Evolutionary conservation across 2,888 invertebrate species (phyloP).

Genomic region (Margaritifera margaritifera): DNA sequence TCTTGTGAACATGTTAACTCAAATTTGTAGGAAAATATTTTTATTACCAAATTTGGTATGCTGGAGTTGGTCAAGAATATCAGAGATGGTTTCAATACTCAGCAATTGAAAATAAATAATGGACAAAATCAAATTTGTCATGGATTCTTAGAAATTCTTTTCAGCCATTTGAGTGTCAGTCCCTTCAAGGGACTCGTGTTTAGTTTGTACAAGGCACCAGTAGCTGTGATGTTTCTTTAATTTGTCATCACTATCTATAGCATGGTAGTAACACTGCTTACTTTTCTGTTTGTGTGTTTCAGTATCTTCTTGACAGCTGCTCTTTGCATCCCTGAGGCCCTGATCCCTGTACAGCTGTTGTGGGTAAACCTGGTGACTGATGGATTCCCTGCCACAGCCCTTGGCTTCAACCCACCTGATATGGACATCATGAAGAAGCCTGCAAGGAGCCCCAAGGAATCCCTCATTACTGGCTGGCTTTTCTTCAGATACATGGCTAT

Average conservation of each 20-base stretch:
- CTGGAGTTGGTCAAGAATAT: too few relatives aligned
- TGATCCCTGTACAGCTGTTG: conserved; percentile 99
- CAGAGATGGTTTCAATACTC: too few relatives aligned
- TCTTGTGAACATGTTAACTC: too few relatives aligned
- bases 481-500: conserved; percentile 96
- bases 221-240: too few relatives aligned
- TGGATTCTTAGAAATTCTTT: background rate
- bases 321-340: conserved; percentile 98
- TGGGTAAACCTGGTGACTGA: conserved; percentile 99
- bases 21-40: too few relatives aligned
- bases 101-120: too few relatives aligned
- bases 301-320: conserved; percentile 99
- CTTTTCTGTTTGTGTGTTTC: conserved; percentile 23
- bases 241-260: too few relatives aligned
- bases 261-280: background rate
- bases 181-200: background rate
- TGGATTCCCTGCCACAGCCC: conserved; percentile 97
- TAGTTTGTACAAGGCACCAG: background rate
- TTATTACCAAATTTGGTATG: too few relatives aligned
- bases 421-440: conserved; percentile 99
- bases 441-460: conserved; percentile 97
- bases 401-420: conserved; percentile 99
- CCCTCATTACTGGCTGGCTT: conserved; percentile 99
- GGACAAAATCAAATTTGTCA: too few relatives aligned
- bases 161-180: background rate